Evolutionary conservation across 2,113 vertebrate species (phyloP).

Genomic region (Hemichromis elongatus): DNA sequence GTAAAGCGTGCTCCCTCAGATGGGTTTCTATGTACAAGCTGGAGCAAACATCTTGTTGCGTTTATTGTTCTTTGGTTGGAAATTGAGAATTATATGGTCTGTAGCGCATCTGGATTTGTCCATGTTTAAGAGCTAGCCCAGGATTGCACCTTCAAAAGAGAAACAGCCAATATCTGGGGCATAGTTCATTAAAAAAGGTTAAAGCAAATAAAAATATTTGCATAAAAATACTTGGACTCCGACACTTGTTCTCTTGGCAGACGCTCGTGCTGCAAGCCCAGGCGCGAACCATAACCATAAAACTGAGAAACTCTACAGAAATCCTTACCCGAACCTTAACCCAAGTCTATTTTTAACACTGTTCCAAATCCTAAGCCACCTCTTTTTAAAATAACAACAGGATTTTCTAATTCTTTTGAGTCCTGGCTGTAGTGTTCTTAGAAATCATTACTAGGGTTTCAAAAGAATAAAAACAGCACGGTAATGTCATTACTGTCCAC

Average conservation of each 20-base stretch:
- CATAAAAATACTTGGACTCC: background rate
- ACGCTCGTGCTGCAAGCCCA: background rate
- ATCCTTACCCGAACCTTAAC: background rate
- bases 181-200: background rate
- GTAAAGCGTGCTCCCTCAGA: constrained; percentile 6
- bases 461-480: background rate
- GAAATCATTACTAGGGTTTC: background rate
- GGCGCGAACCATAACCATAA: background rate
- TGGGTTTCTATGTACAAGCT: constrained; percentile 17
- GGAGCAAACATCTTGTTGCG: constrained; percentile 17
- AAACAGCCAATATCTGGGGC: background rate
- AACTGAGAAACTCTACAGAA: constrained; percentile 4
- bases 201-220: background rate
- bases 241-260: background rate
- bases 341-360: background rate
- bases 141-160: background rate
- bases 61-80: constrained; percentile 36
- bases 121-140: background rate
- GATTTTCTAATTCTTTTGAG: background rate
- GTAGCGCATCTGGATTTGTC: background rate
- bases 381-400: constrained; percentile 5
- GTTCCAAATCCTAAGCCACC: constrained; percentile 4
- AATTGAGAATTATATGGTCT: constrained; percentile 15
- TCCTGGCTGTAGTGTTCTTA: background rate
- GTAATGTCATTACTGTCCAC: background rate